These are phyloP conservation scores for Murina feae DNA, from an alignment of 2,113 vertebrate genomes.

Conservation along the genomic window DNA sequence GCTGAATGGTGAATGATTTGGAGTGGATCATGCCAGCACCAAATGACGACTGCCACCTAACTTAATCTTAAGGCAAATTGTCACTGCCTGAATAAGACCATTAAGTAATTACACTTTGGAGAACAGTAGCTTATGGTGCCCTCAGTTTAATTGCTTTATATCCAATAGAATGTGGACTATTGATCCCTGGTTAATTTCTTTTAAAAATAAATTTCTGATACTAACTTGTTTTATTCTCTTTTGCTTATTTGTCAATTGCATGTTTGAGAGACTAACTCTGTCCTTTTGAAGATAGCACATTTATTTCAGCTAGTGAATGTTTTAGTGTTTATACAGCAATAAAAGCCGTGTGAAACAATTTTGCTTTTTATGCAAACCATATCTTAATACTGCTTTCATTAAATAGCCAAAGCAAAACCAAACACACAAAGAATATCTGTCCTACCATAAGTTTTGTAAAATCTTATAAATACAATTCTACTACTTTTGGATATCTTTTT, in stretches of 20 bases:
- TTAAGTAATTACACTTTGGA: background rate
- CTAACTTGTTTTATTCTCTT: background rate
- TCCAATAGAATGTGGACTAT: background rate
- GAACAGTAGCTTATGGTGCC: background rate
- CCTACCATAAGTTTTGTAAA: background rate
- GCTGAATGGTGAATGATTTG: background rate
- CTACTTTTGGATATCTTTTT: background rate
- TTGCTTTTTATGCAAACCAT: background rate
- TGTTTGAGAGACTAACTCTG: constrained; percentile 4
- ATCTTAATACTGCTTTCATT: background rate
- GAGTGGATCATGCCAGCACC: background rate
- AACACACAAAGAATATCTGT: background rate
- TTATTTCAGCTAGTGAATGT: background rate
- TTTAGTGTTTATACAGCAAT: background rate
- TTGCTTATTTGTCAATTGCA: background rate
- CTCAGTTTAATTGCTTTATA: constrained; percentile 20
- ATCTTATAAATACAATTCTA: background rate
- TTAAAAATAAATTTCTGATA: constrained; percentile 31
- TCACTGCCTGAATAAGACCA: background rate
- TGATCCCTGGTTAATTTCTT: background rate
- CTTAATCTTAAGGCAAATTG: background rate
- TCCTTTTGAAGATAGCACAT: background rate
- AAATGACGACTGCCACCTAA: background rate
- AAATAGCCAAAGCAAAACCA: background rate
- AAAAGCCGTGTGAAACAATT: background rate